These are phyloP conservation scores for Lepisosteus osseus DNA, from an alignment of 2,113 vertebrate species.

Conservation along the genomic window DNA sequence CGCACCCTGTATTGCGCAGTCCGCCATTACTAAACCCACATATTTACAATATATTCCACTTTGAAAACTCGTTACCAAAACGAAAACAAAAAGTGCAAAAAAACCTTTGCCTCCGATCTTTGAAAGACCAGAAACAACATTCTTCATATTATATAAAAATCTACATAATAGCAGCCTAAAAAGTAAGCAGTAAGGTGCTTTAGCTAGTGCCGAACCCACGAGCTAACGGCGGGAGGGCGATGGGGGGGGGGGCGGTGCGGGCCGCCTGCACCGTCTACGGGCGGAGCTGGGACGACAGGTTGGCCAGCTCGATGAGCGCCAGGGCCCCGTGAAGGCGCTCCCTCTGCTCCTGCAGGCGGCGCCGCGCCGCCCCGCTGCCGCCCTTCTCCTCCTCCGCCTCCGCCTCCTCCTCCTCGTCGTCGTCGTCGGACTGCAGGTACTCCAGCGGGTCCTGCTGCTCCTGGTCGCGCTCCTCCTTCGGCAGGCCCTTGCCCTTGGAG, in stretches of 20 bases:
- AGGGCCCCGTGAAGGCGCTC: conserved; percentile 92
- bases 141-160: conserved; percentile 85
- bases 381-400: conserved; percentile 58
- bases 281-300: conserved; percentile 74
- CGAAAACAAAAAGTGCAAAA: conserved; percentile 63
- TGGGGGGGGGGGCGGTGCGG: background rate
- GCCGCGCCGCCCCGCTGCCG: conserved; percentile 65
- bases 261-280: conserved; percentile 42
- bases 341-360: conserved; percentile 87
- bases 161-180: conserved; percentile 98
- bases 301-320: conserved; percentile 95
- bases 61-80: conserved; percentile 63
- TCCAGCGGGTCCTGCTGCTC: conserved; percentile 96
- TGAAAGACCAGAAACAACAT: conserved; percentile 74
- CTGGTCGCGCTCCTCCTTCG: conserved; percentile 76
- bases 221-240: conserved; percentile 41
- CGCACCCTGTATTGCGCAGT: conserved; percentile 74
- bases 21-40: conserved; percentile 50
- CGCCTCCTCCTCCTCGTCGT: conserved; percentile 70
- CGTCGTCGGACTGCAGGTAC: conserved; percentile 85
- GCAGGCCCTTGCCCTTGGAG: conserved; percentile 73
- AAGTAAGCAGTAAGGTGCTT: conserved; percentile 95
- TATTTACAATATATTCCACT: conserved; percentile 83
- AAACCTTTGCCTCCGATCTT: conserved; percentile 49
- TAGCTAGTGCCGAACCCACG: conserved; percentile 79